Base-by-base conservation (phyloP, 2,113 vertebrate species). In the Festucalex cinctus region DNA sequence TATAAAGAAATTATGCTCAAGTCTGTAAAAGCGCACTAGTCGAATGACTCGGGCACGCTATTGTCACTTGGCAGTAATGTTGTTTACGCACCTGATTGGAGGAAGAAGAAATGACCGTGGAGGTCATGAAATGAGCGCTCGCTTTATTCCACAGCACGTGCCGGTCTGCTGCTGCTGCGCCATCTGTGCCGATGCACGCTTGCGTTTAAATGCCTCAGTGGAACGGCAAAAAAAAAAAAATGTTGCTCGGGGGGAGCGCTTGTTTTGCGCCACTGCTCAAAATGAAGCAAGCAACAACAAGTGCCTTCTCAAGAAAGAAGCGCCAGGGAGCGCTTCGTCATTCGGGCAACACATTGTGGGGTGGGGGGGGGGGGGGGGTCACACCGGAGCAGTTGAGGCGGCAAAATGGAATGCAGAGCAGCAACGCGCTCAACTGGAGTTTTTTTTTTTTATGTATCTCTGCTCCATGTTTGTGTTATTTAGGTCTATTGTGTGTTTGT, bases 271-370 rank as follows among this genome's bases (percentile, higher is more conserved):
- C 8, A 36, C 16, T 17, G 24, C 6, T 7, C 24, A 56, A 56
- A 26, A 28, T 57, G 56, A 6, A 32, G 16, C 26, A 17, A 58
- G 24, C 6, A 28, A 24, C 54, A 57, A 57, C 56, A 35, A 59
- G 56, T 35, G 56, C 56, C 8, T 20, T 19, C 32, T 28, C 14
- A 20, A 68, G 8, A 14, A 19, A 19, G 68, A 68, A 64, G 41
- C 36, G 36, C 19, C 2, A 26, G 19, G 73, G 67, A 26, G 44
- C 20, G 28, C 71, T 64, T 68, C 60, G 7, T 63, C 58, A 36
- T 22, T n/a, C 6, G 24, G 44, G 22, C 36, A 28, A 26, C 24
- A 48, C 28, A 24, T 44, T 9, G 24, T 14, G 0, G 17, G 26
- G 61, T 22, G 46, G 5, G 17, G 22, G 35, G 17, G 26, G 39